Evolutionary conservation across 1,140 invertebrate species (phyloP), one percentile per base, ranked within the genome.

Genomic region (Phenacoccus solenopsis): DNA sequence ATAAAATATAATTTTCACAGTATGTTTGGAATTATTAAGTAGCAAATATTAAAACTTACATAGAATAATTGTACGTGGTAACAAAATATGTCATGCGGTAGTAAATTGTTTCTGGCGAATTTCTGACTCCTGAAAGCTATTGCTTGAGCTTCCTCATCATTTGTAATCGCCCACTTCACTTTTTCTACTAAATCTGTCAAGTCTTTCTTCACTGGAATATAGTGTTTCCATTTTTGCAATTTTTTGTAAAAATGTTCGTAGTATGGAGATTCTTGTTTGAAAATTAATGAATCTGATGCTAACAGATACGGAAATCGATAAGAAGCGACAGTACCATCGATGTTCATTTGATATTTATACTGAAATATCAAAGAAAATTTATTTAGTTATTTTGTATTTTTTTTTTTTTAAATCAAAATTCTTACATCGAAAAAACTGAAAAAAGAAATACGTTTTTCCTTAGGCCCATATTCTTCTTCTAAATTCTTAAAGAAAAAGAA

Each of bases 261-360:
- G 79, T 94, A 98, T 22, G 85, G 81, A 0, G 95, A 98, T 61
- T 93, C 85, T 79, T 96, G 93, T 81, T 98, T 98, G 1, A 98
- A 82, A 12, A 98, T 64, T 49, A 95, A 79, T 22, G 90, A 88
- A 76, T 90, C 88, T 10, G 95, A 94, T 70, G 85, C 89, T 69
- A 98, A 78, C 13, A 98, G 82, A 79, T 95, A 98, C 1, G 96
- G 95, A 70, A 96, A 86, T 74, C 96, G 82, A 81, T 98, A 98
- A 0, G 95, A 91, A 57, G 96, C 95, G 22, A 98, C 96, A 70
- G 94, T 94, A 21, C 96, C 96, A 84, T 98, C 96, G 64, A 98
- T 85, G 77, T 89, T 94, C 22, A 98, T 78, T 81, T 95, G 93
- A 81, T 96, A 98, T 82, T 97, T 98, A 76, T 94, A 94, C 93